phyloP scores from a whole-genome alignment of 2,797 vertebrate genomes.

The Trematomus bernacchii region DNA sequence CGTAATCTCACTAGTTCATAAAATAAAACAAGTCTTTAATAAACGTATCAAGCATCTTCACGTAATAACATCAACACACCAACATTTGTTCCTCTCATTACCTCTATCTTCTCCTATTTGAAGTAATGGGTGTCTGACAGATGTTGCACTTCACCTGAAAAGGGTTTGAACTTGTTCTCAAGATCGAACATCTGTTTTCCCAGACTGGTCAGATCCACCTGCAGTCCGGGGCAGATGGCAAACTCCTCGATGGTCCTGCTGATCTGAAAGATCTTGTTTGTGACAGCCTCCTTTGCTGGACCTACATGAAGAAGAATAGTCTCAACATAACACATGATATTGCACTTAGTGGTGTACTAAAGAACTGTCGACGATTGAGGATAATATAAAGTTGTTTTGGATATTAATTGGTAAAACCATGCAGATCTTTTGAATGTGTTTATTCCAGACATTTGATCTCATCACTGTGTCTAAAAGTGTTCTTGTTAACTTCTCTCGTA shows the following conservation, averaged over 20 bases:
- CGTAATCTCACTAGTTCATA: background rate
- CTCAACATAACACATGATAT: background rate
- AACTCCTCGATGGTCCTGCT: conserved; percentile 96
- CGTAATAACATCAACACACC: background rate
- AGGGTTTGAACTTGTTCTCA: conserved; percentile 97
- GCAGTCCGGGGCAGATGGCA: conserved; percentile 94
- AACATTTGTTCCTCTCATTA: fast-evolving
- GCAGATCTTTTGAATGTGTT: background rate
- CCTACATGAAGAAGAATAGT: conserved; percentile 77
- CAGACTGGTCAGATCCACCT: conserved; percentile 90
- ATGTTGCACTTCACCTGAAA: conserved; percentile 87
- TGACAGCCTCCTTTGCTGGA: conserved; percentile 91
- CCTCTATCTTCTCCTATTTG: background rate
- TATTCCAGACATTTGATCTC: conserved; percentile 11
- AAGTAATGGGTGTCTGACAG: background rate
- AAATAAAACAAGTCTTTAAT: background rate
- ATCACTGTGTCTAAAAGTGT: background rate
- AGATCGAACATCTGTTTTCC: conserved; percentile 96
- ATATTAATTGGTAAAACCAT: conserved; percentile 7
- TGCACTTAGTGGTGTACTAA: background rate
- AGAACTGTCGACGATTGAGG: background rate
- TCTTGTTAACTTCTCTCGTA: conserved; percentile 55
- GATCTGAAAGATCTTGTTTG: conserved; percentile 96
- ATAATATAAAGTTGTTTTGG: background rate
- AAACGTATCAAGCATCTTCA: background rate